Conservation (phyloP, 2,888 invertebrate species). For the Pharmacophagus antenor region DNA sequence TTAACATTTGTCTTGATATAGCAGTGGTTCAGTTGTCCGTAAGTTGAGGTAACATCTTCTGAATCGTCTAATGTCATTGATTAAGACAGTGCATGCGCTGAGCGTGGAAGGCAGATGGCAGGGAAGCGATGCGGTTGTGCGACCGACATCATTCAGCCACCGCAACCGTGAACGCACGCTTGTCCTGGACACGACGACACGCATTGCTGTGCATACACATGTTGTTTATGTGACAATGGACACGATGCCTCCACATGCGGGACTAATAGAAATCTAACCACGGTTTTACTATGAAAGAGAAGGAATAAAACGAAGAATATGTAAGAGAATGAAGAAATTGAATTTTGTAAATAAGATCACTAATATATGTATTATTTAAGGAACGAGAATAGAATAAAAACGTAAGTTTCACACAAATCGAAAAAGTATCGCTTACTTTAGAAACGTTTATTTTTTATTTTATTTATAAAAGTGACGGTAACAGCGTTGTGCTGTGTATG, state of each 20-base stretch:
- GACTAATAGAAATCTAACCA: not conserved
- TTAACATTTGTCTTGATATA: not conserved
- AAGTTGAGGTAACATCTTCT: conserved; percentile 34
- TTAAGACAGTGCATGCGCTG: conserved; percentile 33
- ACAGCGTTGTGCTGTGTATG: not conserved
- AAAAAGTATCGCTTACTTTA: not conserved
- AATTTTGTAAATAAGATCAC: no score
- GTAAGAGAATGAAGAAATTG: no score
- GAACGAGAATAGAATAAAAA: not conserved
- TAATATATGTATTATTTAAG: not conserved
- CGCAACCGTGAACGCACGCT: conserved; percentile 54
- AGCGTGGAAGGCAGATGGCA: conserved; percentile 17
- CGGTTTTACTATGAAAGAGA: no score
- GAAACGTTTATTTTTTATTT: not conserved
- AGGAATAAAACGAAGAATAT: no score
- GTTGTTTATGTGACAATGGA: conserved; percentile 23
- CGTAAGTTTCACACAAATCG: not conserved
- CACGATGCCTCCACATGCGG: conserved; percentile 1
- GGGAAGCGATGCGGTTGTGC: conserved; percentile 37
- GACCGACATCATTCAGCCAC: conserved; percentile 49
- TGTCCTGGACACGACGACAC: conserved; percentile 41
- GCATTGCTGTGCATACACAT: conserved; percentile 5
- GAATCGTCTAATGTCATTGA: conserved; percentile 40
- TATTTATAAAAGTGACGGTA: not conserved
- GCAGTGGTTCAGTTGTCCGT: not conserved